These are phyloP conservation scores for Poecilobothrus nobilitatus DNA, from an alignment of 2,888 invertebrate species.

Conservation along the genomic window DNA sequence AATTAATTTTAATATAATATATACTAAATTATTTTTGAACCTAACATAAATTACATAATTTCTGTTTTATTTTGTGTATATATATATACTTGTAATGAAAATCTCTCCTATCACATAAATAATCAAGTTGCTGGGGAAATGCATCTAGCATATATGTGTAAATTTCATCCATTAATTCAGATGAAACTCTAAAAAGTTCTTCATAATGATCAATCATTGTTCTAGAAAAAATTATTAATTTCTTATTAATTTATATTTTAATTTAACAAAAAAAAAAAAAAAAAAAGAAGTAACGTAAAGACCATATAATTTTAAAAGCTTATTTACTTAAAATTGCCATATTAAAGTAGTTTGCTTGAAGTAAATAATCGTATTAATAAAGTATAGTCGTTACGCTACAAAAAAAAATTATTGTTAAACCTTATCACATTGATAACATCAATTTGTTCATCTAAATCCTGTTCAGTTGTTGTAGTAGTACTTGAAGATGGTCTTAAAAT, in stretches of 20 bases:
- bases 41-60: too few species aligned
- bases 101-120: constrained; percentile 43
- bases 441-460: constrained; percentile 57
- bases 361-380: too few species aligned
- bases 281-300: too few species aligned
- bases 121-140: constrained; percentile 72
- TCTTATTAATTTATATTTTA: neutral
- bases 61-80: too few species aligned
- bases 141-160: constrained; percentile 78
- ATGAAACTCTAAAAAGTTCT: constrained; percentile 65
- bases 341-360: too few species aligned
- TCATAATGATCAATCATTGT: constrained; percentile 64
- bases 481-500: constrained; percentile 65
- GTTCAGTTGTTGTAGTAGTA: constrained; percentile 30
- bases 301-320: too few species aligned
- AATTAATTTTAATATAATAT: too few species aligned
- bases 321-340: too few species aligned
- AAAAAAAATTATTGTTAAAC: constrained; percentile 25
- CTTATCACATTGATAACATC: constrained; percentile 88
- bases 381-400: too few species aligned
- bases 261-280: neutral
- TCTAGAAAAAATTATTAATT: constrained; percentile 26
- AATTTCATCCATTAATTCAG: constrained; percentile 76
- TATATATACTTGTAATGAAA: constrained; percentile 4
- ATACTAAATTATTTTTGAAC: too few species aligned